Conservation (phyloP, 1,140 invertebrate genomes). For the Tetragnatha versicolor region DNA sequence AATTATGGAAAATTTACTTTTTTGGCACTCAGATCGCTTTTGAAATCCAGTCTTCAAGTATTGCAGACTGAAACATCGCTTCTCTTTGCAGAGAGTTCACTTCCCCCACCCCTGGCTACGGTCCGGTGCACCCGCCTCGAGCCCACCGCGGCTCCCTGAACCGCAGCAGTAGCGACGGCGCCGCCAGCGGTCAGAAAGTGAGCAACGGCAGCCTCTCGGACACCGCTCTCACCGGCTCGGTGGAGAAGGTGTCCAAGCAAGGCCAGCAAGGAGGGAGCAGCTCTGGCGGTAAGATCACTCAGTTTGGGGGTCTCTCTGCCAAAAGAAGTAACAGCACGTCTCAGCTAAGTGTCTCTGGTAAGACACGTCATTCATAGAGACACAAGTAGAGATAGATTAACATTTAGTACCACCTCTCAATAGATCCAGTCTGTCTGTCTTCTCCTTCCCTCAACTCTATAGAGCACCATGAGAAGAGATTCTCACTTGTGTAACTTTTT, state of each 20-base stretch:
- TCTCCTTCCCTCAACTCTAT: too few species aligned
- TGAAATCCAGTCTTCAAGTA: too few species aligned
- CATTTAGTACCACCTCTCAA: too few species aligned
- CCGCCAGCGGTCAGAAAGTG: slow-evolving; percentile 51
- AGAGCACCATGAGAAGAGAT: too few species aligned
- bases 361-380: slow-evolving; percentile 24
- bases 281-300: slow-evolving; percentile 57
- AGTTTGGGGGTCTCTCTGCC: slow-evolving; percentile 68
- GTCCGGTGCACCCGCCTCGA: slow-evolving; percentile 59
- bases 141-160: slow-evolving; percentile 31
- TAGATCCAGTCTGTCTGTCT: too few species aligned
- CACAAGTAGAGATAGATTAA: slow-evolving; percentile 6
- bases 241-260: slow-evolving; percentile 14
- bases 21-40: too few species aligned
- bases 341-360: slow-evolving; percentile 94
- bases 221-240: slow-evolving; percentile 66
- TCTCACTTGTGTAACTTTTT: too few species aligned
- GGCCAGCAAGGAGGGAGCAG: slow-evolving; percentile 72
- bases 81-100: slow-evolving; percentile 60
- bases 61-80: too few species aligned
- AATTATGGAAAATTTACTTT: too few species aligned
- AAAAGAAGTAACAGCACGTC: slow-evolving; percentile 97
- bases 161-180: slow-evolving; percentile 41
- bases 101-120: slow-evolving; percentile 63
- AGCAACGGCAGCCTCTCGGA: slow-evolving; percentile 91